Evolutionary conservation across 92 coral and sea anemone species (phyloP), one percentile per base, ranked within the genome.

Genomic region (Heliopora coerulea): DNA sequence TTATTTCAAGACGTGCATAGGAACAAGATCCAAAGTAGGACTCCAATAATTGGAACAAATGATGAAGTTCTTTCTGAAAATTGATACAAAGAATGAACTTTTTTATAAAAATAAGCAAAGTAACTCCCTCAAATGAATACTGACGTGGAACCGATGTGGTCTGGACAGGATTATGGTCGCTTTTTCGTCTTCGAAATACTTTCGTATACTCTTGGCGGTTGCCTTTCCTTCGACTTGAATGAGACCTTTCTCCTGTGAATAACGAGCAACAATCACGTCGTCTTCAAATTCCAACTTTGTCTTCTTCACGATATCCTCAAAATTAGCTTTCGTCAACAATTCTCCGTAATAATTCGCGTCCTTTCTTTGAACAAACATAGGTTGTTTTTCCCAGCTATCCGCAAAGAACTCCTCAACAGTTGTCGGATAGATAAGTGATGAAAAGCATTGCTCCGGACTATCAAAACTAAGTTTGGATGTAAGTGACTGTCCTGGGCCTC

Each of bases 321-420:
- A 78, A 27, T 85, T 77, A 23, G 69, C 81, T 78, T 88, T 93
- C 15, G 85, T 46, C 56, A 83, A 88, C 62, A 90, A 41, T 1
- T 79, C 72, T 5, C 93, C 96, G 58, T 87, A 93, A 58, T 77
- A 93, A 24, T 84, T 81, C 25, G 62, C 48, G 77, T 90, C 88
- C 52, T 82, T 82, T 62, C 98, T 84, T 48, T 84, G 56, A 21
- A 93, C 77, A 52, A 81, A 73, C 14, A 85, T 85, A 7, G 96
- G 96, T 54, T 93, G 81, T 81, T 90, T 93, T 58, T 93, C 98
- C 98, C 98, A 93, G 61, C 82, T 70, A 25, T 90, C 76, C 14
- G 58, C 67, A 74, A 93, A 87, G 82, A 93, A 93, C 0, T 77
- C 87, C 52, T 88, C 82, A 18, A 79, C 21, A 4, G 82, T 81